These are phyloP conservation scores for Vireo altiloquus DNA, from an alignment of 2,113 vertebrate species.

Conservation along the genomic window DNA sequence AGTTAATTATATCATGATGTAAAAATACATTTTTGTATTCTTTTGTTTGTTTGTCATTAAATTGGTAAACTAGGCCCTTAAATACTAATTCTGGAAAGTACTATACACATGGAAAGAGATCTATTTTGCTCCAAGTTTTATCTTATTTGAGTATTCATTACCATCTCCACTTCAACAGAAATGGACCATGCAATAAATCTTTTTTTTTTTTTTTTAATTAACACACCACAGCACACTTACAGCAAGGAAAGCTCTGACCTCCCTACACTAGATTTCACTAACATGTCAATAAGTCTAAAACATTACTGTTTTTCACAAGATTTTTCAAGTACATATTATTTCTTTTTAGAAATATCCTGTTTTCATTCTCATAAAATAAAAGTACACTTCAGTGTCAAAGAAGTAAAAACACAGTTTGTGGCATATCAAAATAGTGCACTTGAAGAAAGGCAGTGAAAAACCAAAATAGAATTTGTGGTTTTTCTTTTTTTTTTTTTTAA, in stretches of 20 bases:
- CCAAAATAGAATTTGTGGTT: background rate
- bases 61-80: background rate
- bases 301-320: background rate
- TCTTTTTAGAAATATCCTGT: background rate
- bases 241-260: background rate
- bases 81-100: background rate
- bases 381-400: background rate
- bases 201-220: background rate
- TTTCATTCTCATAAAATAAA: background rate
- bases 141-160: background rate
- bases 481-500: too few relatives aligned
- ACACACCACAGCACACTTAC: background rate
- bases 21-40: background rate
- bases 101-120: background rate
- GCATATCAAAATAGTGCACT: background rate
- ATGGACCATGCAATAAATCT: background rate
- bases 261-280: background rate
- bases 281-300: background rate
- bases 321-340: background rate
- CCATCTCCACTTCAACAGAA: background rate
- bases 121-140: background rate
- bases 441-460: background rate
- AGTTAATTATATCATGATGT: conserved; percentile 27
- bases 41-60: background rate
- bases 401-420: background rate